These are phyloP conservation scores for Myotis pilosus DNA, from an alignment of 2,797 vertebrate genomes.

Conservation along the genomic window DNA sequence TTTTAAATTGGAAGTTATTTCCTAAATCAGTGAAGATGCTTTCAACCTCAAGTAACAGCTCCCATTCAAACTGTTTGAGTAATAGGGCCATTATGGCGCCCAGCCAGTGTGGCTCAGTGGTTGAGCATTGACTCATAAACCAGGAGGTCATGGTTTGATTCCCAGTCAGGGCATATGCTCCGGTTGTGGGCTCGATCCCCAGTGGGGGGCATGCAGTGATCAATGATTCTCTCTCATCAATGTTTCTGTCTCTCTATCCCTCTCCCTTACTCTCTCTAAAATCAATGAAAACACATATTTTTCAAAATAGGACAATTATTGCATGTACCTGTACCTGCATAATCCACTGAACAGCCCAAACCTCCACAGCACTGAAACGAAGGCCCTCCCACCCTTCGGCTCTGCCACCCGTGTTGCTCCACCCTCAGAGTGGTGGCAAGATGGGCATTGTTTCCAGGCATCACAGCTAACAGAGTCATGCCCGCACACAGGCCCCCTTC, in stretches of 20 bases:
- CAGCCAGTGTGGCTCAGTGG: too few relatives aligned
- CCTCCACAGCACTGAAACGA: background rate
- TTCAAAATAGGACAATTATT: background rate
- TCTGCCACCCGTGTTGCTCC: background rate
- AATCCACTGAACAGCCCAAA: too few relatives aligned
- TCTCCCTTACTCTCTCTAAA: too few relatives aligned
- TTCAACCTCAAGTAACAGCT: background rate
- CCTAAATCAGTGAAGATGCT: background rate
- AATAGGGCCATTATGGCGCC: background rate
- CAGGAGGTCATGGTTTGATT: too few relatives aligned
- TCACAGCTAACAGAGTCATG: background rate
- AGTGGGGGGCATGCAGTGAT: too few relatives aligned
- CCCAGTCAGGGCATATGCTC: too few relatives aligned
- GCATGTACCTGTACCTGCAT: background rate
- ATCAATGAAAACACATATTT: too few relatives aligned
- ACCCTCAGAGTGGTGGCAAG: background rate
- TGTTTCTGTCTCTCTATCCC: too few relatives aligned
- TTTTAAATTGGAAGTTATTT: background rate
- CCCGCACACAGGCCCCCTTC: background rate
- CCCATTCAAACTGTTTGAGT: background rate
- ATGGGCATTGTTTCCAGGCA: background rate
- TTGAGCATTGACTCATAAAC: too few relatives aligned
- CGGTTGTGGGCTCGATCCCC: too few relatives aligned
- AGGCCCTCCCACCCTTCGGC: background rate
- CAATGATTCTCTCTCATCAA: too few relatives aligned